Percentiles rank a stretch among this genome's conserved stretches.
These are phyloP conservation scores for Parus major DNA, from an alignment of 2,113 vertebrate genomes.

Conservation along the genomic window DNA sequence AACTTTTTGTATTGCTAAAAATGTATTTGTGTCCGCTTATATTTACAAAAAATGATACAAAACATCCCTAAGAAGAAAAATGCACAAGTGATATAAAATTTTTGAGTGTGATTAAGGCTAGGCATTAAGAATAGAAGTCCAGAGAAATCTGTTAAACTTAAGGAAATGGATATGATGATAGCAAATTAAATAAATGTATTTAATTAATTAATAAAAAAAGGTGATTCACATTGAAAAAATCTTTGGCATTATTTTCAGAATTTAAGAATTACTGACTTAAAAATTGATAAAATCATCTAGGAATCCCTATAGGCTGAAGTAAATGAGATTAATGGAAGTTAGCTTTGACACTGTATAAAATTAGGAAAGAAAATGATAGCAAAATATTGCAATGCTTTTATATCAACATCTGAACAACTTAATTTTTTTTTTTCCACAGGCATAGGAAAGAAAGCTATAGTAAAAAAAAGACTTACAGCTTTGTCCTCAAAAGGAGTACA, in stretches of 20 bases:
- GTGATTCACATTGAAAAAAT: neutral
- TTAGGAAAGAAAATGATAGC: neutral
- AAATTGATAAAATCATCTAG: neutral
- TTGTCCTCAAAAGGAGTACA: neutral
- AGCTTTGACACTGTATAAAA: neutral
- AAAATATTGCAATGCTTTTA: neutral
- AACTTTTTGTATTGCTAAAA: neutral
- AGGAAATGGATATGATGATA: neutral
- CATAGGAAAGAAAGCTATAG: neutral
- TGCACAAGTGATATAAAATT: neutral
- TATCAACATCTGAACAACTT: neutral
- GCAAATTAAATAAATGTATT: neutral
- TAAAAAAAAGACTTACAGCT: neutral
- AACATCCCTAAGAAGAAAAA: neutral
- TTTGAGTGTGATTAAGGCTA: neutral
- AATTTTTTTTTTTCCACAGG: accelerated
- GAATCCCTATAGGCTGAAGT: neutral
- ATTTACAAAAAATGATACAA: neutral
- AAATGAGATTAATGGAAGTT: neutral
- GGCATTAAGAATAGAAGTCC: neutral
- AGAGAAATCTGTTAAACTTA: neutral
- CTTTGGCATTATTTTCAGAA: neutral
- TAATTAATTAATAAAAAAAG: neutral
- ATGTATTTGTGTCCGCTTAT: neutral
- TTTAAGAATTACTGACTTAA: neutral